Base-by-base conservation (phyloP, 1,140 invertebrate genomes). In the Liolophura sinensis region DNA sequence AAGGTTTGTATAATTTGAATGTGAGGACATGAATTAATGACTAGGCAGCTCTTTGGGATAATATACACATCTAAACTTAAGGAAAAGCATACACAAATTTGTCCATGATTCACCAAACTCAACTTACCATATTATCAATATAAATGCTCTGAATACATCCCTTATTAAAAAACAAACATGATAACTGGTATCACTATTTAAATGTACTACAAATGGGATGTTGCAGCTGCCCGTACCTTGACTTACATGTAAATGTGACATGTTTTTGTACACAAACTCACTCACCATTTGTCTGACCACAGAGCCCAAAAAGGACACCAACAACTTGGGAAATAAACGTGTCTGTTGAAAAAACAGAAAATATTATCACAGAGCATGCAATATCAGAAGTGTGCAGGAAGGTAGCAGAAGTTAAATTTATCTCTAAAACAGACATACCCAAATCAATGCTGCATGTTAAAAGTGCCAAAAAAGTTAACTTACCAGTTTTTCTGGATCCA, bases 251-350 rank as follows among this genome's bases (percentile, higher is more conserved):
- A n/a, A n/a, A n/a, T 58, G 20, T 24, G 27, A 58, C 20, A 58
- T 18, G 7, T 24, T 24, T 18, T 18, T 20, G 3, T 58, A 7
- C n/a, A 58, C 18, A 4, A 24, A 25, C 48, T 56, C 31, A 62
- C 75, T 77, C 69, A 80, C 80, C 76, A 81, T 60, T 62, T 83
- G 80, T 67, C 80, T 71, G 24, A 81, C 72, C 7, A 77, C 68
- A 20, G 74, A 72, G n/a, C 72, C 77, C 0, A 82, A 69, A 68
- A 83, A 80, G 12, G 77, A 73, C 46, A 70, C 75, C 60, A 80
- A 71, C 12, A 80, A 62, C 27, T 68, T 69, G 25, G 68, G 56
- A 24, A 78, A 55, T 24, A 78, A 57, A 12, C 69, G 62, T 55
- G 66, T 72, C 76, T 80, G 60, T 50, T 62, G 67, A 52, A 59